Base-by-base conservation (phyloP, 2,797 vertebrate species). In the Pogoniulus pusillus region DNA sequence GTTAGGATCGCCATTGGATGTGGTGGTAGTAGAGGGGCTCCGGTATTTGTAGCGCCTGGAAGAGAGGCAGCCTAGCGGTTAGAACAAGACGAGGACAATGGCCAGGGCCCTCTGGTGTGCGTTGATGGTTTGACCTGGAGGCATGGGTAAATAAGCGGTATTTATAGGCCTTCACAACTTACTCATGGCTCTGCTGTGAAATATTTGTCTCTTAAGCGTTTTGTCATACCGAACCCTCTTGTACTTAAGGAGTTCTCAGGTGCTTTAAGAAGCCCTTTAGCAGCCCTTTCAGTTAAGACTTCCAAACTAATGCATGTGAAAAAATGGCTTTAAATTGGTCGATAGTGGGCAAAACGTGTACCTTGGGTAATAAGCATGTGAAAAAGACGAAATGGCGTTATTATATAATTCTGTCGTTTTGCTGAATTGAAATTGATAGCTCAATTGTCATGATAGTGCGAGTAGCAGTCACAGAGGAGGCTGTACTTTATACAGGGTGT, bases 1-100 rank as follows among this genome's bases (percentile, higher is more conserved):
- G 26, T 88, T 35, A 29, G 17, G 14, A 5, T 34, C 3, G 5
- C 20, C 12, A 64, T 60, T n/a, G 20, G 26, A 16, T 55, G 35
- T 0, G 3, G 32, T 16, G 10, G 7, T 77, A 4, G 1, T 34
- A 32, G 57, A 20, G 22, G 15, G 19, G 3, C 22, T 53, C 2
- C 37, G 9, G 0, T 7, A 6, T 64, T 35, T 13, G 12, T 27
- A 13, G 34, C 0, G 1, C 17, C 34, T 79, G 6, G 20, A 54
- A 58, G 6, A 20, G 49, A 58, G 10, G 68, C 4, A 9, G 12
- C 0, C 4, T 14, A 23, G 20, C 10, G 17, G 2, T 32, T 37
- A 29, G 24, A 7, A 9, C 32, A 35, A 27, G 65, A 34, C 1
- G 1, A 6, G 14, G 11, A 26, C 7, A 54, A 19, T 57, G 37